Conservation (phyloP, 1,140 invertebrate species). For the Drosophila bipectinata region DNA sequence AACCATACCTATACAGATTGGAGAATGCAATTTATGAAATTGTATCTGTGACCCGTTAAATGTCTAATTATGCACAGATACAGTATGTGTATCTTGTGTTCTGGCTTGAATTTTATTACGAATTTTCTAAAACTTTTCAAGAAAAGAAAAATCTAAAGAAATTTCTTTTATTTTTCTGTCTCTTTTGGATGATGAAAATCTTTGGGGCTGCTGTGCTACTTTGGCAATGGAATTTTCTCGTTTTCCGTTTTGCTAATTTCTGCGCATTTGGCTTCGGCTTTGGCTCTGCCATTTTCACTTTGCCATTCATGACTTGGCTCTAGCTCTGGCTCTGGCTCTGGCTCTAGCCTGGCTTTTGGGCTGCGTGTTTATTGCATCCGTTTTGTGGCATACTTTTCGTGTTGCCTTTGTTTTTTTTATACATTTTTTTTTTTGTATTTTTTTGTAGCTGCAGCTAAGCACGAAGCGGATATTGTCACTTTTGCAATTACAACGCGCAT, state of each 20-base stretch:
- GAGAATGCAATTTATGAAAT: slow-evolving; percentile 58
- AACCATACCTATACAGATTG: slow-evolving; percentile 33
- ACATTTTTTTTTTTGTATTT: slow-evolving; percentile 8
- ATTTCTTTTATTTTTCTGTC: slow-evolving; percentile 25
- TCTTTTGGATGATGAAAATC: slow-evolving; percentile 40
- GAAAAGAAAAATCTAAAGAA: slow-evolving; percentile 6
- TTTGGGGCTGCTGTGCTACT: slow-evolving; percentile 12
- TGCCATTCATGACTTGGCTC: slow-evolving; percentile 58
- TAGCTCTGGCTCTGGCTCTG: slow-evolving; percentile 33
- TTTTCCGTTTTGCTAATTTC: slow-evolving; percentile 55
- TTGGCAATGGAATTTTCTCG: slow-evolving; percentile 46
- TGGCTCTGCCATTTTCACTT: slow-evolving; percentile 55
- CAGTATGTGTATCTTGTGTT: slow-evolving; percentile 9
- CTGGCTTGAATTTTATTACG: slow-evolving; percentile 12
- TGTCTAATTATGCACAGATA: slow-evolving; percentile 43
- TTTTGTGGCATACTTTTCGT: slow-evolving; percentile 65
- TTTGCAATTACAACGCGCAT: slow-evolving; percentile 65
- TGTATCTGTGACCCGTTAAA: slow-evolving; percentile 40
- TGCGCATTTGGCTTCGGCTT: slow-evolving; percentile 42
- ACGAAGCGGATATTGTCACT: slow-evolving; percentile 68
- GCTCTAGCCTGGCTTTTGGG: slow-evolving; percentile 40
- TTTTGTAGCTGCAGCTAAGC: slow-evolving; percentile 46
- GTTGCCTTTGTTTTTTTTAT: slow-evolving; percentile 39
- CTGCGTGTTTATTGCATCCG: slow-evolving; percentile 66
- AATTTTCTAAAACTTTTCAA: slow-evolving; percentile 11